phyloP scores from a whole-genome alignment of 2,888 invertebrate species.

The Apodemia hepburni region DNA sequence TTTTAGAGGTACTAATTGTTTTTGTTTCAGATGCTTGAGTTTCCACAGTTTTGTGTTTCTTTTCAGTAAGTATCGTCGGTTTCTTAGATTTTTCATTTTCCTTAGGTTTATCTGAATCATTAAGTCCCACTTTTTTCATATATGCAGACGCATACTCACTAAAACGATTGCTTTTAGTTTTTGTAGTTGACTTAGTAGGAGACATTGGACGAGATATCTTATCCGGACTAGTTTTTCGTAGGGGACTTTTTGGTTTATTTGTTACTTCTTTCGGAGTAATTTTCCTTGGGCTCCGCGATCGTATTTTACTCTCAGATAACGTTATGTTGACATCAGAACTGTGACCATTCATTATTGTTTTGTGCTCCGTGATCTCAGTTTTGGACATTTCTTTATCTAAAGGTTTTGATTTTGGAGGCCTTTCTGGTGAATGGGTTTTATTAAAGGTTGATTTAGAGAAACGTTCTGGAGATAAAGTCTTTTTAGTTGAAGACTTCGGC shows the following conservation, averaged over 20 bases:
- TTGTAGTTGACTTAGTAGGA: constrained; percentile 52
- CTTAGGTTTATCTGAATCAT: constrained; percentile 52
- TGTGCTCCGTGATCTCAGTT: constrained; percentile 30
- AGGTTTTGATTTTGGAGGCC: constrained; percentile 28
- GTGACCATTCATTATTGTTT: constrained; percentile 47
- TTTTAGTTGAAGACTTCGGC: constrained; percentile 26
- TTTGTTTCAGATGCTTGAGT: constrained; percentile 41
- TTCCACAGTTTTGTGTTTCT: constrained; percentile 31
- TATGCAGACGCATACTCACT: constrained; percentile 72
- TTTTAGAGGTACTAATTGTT: constrained; percentile 41
- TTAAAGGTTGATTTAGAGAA: constrained; percentile 37
- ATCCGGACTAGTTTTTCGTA: constrained; percentile 60
- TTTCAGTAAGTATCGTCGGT: constrained; percentile 27
- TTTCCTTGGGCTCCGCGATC: constrained; percentile 57
- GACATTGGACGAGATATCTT: constrained; percentile 58
- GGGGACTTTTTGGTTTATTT: constrained; percentile 47
- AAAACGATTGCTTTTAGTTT: constrained; percentile 62
- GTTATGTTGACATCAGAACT: constrained; percentile 42
- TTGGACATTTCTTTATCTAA: constrained; percentile 31
- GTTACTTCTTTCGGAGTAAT: constrained; percentile 37
- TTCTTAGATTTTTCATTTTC: constrained; percentile 38
- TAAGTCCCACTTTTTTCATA: constrained; percentile 69
- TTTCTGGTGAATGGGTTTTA: constrained; percentile 47
- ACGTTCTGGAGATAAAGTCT: constrained; percentile 42
- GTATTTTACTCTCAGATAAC: constrained; percentile 38